Base-by-base conservation (phyloP, 2,113 vertebrate genomes). In the Spheniscus mendiculus region DNA sequence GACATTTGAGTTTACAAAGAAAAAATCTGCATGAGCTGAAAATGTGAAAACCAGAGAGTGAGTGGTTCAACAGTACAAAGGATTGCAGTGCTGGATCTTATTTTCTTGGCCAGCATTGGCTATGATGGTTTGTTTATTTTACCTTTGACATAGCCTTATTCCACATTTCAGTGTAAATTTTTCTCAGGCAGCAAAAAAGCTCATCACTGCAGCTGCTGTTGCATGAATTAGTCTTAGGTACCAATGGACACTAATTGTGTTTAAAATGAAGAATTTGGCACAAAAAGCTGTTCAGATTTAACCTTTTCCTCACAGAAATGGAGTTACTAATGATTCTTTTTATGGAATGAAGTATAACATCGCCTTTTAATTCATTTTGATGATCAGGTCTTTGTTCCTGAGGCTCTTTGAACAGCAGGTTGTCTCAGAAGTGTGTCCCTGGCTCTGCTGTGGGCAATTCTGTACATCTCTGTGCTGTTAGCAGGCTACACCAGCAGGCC, bases 61-160 rank as follows among this genome's bases (percentile, higher is more conserved):
- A 91, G 45, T 74, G 12, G 26, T 50, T 83, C 45, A 86, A 66
- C 45, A 81, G n/a, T 70, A 76, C 14, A 32, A 67, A 93, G 36
- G 50, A 81, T 52, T 65, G 56, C 62, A 73, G 36, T 70, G 20
- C 79, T 93, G 76, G 72, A 81, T 96, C 44, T 89, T 95, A 81
- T 71, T 90, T 90, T 81, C 63, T 91, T 92, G 74, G 58, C 52
- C 5, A 3, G 5, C 23, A 38, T 13, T 80, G 22, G 19, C 47
- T 87, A 11, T 36, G 7, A 81, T 67, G 55, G 21, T 76, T 87
- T 91, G 26, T 83, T 97, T 94, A 49, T 95, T 95, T 96, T 96
- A 90, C 34, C 73, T 96, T 89, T 93, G 72, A 50, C 36, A 65
- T 49, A 72, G 34, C 38, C 29, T 89, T 87, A 79, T 90, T 87